Conservation (phyloP, 1,140 invertebrate genomes). For the Heliconius himera region DNA sequence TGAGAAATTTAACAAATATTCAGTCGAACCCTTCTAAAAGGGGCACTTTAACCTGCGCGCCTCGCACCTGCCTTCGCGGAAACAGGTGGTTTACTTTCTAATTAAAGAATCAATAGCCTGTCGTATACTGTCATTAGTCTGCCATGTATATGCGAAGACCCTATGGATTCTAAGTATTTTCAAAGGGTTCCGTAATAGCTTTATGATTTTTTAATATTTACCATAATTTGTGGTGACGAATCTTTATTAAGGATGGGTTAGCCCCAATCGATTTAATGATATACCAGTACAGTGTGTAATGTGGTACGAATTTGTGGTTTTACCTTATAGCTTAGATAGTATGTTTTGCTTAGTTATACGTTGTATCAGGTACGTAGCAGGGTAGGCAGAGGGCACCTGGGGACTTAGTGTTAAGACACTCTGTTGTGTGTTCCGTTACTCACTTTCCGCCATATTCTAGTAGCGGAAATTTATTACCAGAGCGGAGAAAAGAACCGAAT, state of each 20-base stretch:
- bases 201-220: background rate
- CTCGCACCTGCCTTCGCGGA: constrained; percentile 1
- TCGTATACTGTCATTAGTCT: background rate
- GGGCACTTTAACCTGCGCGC: background rate
- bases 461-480: too few species aligned
- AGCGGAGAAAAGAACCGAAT: too few species aligned
- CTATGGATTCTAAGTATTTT: background rate
- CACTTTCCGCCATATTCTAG: too few species aligned
- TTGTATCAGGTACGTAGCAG: too few species aligned
- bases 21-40: background rate
- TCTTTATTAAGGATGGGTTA: background rate
- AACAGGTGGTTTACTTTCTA: constrained; percentile 8
- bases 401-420: too few species aligned
- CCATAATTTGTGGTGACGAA: constrained; percentile 10
- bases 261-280: constrained; percentile 6
- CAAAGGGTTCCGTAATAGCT: background rate
- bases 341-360: too few species aligned
- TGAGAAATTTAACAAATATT: background rate
- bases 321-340: too few species aligned
- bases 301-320: too few species aligned
- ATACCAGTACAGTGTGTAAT: too few species aligned
- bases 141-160: background rate
- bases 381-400: too few species aligned
- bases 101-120: constrained; percentile 10
- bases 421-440: too few species aligned